These are phyloP conservation scores for Apoda limacodes DNA, from an alignment of 2,888 invertebrate genomes.

Conservation along the genomic window DNA sequence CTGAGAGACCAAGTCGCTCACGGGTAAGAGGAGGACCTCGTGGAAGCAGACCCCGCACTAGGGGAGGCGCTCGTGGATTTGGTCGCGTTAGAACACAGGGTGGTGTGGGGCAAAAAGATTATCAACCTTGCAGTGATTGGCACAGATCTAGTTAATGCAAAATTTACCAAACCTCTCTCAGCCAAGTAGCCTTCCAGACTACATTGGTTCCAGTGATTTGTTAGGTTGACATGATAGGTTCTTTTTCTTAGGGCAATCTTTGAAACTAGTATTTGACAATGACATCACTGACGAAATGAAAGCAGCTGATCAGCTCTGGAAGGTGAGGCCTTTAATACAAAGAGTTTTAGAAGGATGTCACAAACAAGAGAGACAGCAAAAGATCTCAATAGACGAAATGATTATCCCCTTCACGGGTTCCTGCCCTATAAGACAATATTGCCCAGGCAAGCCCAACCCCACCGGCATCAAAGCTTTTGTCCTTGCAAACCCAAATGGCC, in stretches of 20 bases:
- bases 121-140: no score
- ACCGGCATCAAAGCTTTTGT: constrained; percentile 19
- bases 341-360: constrained; percentile 6
- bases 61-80: no score
- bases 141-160: no score
- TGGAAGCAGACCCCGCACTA: no score
- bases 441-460: constrained; percentile 17
- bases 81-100: no score
- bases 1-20: no score
- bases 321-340: constrained; percentile 5
- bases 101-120: no score
- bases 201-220: constrained; percentile 2
- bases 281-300: no score
- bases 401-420: constrained; percentile 16
- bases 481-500: constrained; percentile 15
- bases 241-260: no score
- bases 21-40: no score
- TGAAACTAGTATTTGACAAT: no score
- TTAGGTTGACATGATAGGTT: no score
- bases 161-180: constrained; percentile 19
- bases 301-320: constrained; percentile 7
- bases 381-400: constrained; percentile 18
- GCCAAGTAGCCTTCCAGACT: constrained; percentile 9
- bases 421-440: constrained; percentile 16
- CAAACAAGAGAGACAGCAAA: constrained; percentile 3